Evolutionary conservation across 2,797 vertebrate genomes (phyloP), one percentile per base, ranked within the genome.

Genomic region (Macrochelys suwanniensis): DNA sequence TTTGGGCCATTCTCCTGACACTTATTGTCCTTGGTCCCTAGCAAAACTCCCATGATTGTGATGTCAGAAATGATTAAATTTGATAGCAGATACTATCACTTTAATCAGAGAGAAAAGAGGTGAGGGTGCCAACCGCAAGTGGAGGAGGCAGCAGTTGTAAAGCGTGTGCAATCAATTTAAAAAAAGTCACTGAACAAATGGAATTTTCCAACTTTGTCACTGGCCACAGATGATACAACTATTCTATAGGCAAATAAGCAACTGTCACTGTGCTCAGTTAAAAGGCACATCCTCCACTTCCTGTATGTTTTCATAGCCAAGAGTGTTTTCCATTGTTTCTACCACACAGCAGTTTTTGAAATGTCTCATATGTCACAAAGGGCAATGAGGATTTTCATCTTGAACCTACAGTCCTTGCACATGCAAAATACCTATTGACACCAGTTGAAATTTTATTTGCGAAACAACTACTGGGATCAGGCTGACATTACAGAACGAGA

Each of bases 31-130:
- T 79, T 53, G 7, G 12, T 79, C 91, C 25, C 45, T 31, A 11
- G 15, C 1, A 85, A 94, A 86, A 8, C 6, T 92, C n/a, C 78
- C 0, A 0, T 91, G 84, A 61, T 26, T 76, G 74, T 57, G 74
- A 83, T 45, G 6, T 68, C 89, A 76, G 45, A 47, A 45, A 76
- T 82, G 47, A 57, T 53, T 71, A 54, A 50, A 61, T 71, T 57
- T 68, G 84, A 84, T 50, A 74, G 53, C 79, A 80, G 93, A 95
- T 94, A 92, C n/a, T 31, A 85, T 76, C 82, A n/a, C 7, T 74
- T 86, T 91, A 91, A 57, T 89, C 45, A 84, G 91, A 91, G 45
- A 84, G 65, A 11, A 83, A 78, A 47, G 59, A 45, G 81, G 57
- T 82, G 50, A 77, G 13, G 50, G 53, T 91, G 53, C 17, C 92